Conservation (phyloP, 2,888 invertebrate genomes). For the Periphyllus acericola region DNA sequence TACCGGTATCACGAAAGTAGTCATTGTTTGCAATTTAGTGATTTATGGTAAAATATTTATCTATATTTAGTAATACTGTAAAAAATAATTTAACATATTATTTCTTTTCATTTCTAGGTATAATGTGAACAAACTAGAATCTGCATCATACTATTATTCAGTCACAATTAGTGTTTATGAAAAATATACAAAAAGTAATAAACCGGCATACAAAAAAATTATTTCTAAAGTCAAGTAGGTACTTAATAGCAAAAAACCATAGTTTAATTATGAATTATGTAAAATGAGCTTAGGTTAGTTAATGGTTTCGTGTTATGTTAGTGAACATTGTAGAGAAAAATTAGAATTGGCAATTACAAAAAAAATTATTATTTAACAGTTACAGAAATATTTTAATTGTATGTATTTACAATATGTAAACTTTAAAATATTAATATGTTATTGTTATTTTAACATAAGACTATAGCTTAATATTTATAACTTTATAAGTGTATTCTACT, state of each 20-base stretch:
- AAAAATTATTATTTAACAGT: background rate
- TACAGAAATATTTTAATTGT: background rate
- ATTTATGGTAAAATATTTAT: slow-evolving; percentile 67
- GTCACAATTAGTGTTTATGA: slow-evolving; percentile 44
- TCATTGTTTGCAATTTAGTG: slow-evolving; percentile 70
- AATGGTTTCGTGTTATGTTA: no score
- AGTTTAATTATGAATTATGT: background rate
- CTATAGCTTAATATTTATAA: background rate
- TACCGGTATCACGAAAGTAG: slow-evolving; percentile 69
- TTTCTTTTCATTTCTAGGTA: slow-evolving; percentile 13
- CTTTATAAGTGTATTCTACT: no score
- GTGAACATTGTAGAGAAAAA: no score
- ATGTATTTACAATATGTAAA: background rate
- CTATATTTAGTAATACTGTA: background rate
- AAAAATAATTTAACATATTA: background rate
- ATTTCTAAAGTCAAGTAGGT: slow-evolving; percentile 46
- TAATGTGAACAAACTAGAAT: slow-evolving; percentile 44
- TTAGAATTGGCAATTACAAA: no score
- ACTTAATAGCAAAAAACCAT: background rate
- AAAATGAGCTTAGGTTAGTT: background rate
- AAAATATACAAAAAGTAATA: background rate
- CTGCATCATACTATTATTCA: slow-evolving; percentile 30
- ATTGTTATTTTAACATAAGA: background rate
- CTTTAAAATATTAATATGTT: background rate
- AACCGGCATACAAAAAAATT: slow-evolving; percentile 15